Percentiles rank a stretch among this genome's conserved stretches.
Conservation (phyloP, 2,113 vertebrate species). For the Brachypteracias leptosomus region DNA sequence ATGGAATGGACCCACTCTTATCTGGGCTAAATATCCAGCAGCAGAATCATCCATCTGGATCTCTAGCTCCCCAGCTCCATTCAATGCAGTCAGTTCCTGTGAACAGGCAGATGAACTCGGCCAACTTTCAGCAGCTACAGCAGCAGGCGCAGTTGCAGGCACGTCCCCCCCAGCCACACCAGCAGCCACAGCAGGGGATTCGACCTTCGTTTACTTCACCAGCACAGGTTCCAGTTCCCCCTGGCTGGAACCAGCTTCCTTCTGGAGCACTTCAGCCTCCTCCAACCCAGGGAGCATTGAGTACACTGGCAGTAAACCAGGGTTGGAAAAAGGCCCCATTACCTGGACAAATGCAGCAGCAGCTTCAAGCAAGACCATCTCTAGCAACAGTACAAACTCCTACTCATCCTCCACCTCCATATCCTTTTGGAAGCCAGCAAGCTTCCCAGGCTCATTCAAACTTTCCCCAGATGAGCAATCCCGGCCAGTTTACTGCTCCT, state of each 20-base stretch:
- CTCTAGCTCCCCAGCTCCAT: slow-evolving; percentile 88
- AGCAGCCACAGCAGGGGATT: slow-evolving; percentile 82
- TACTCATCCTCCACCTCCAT: slow-evolving; percentile 95
- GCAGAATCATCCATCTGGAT: slow-evolving; percentile 84
- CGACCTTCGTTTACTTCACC: slow-evolving; percentile 89
- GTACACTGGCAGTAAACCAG: slow-evolving; percentile 77
- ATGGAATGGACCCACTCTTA: slow-evolving; percentile 91
- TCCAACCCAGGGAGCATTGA: slow-evolving; percentile 82
- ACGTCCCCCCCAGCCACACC: slow-evolving; percentile 82
- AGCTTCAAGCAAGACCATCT: slow-evolving; percentile 86
- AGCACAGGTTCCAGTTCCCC: slow-evolving; percentile 88
- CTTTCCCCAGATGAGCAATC: slow-evolving; percentile 80
- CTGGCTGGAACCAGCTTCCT: slow-evolving; percentile 94
- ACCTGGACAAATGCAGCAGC: slow-evolving; percentile 84
- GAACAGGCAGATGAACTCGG: slow-evolving; percentile 89
- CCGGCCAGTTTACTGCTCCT: slow-evolving; percentile 91
- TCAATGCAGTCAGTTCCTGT: slow-evolving; percentile 88
- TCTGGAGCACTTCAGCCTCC: slow-evolving; percentile 89
- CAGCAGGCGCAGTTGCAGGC: slow-evolving; percentile 82
- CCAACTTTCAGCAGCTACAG: slow-evolving; percentile 88
- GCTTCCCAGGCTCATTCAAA: slow-evolving; percentile 87
- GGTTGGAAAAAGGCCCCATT: slow-evolving; percentile 92
- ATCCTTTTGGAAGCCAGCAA: slow-evolving; percentile 98
- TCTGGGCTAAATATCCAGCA: slow-evolving; percentile 84
- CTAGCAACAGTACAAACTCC: slow-evolving; percentile 93